Evolutionary conservation across 2,113 vertebrate genomes (phyloP), one percentile per base, ranked within the genome.

Genomic region (Clarias macrocephalus): DNA sequence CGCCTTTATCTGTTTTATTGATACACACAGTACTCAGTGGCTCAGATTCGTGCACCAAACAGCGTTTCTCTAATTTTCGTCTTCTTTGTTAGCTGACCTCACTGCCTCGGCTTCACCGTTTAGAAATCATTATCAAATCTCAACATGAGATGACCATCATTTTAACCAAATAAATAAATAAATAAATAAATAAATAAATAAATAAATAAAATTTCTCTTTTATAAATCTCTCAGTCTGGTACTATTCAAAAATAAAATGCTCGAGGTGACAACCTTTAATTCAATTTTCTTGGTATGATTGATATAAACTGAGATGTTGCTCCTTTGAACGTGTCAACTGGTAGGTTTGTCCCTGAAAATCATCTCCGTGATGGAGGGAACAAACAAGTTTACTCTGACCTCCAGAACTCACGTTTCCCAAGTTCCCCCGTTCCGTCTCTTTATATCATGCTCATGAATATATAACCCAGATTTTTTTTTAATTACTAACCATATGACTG

Each of bases 401-500:
- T 23, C 30, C 9, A 72, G 86, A 59, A 88, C 73, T 89, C 72
- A 80, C 68, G 62, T 37, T 80, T 85, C 37, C 48, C 33, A 30
- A 9, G 25, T 80, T 80, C 59, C 6, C 6, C 56, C n/a, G 16
- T 75, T 60, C 75, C 59, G 52, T 84, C 42, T 54, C 75, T 65
- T 87, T 56, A 68, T 60, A 62, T 56, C 56, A 66, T 28, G 59
- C 57, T 54, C 28, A 48, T 48, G 42, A 56, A 37, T 85, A 88
- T 60, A 75, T 86, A 65, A 76, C 62, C 82, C 80, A 87, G 57
- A 42, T 86, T 79, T 85, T 68, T 85, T 19, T 85, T 21, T 66
- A 80, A 68, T 85, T 86, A 68, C 62, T 13, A 19, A 66, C 30
- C 25, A 73, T 57, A n/a, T 57, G 30, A 86, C 10, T 42, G 33